A percentile compares a stretch with the other conserved stretches of the same genome.
phyloP scores from a whole-genome alignment of 2,888 invertebrate species.

The Athalia rosae region DNA sequence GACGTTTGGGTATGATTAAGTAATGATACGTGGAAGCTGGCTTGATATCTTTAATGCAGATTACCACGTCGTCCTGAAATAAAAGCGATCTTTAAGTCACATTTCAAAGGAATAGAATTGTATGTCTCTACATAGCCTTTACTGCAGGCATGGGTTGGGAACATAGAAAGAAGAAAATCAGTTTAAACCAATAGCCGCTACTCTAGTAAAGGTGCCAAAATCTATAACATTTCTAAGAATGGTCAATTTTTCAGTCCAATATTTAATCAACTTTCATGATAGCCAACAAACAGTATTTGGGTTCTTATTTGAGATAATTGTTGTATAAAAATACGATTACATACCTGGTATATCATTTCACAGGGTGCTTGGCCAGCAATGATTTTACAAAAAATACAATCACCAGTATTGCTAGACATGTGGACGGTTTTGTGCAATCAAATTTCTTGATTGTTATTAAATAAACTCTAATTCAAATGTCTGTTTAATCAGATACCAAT shows the following conservation, averaged over 20 bases:
- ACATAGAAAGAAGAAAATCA: no score
- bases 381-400: conserved; percentile 87
- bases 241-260: conserved; percentile 10
- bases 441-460: no score
- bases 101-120: background rate
- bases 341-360: conserved; percentile 79
- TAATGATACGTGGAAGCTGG: conserved; percentile 89
- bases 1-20: conserved; percentile 85
- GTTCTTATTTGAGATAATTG: no score
- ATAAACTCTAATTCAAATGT: no score
- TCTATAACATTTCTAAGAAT: no score
- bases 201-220: no score
- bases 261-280: conserved; percentile 23
- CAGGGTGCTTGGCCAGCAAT: conserved; percentile 78
- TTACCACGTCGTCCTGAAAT: conserved; percentile 80
- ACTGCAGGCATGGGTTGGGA: no score
- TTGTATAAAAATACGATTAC: background rate
- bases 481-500: no score
- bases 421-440: background rate
- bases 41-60: conserved; percentile 88
- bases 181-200: no score
- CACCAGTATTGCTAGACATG: conserved; percentile 56
- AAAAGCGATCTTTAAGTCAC: background rate
- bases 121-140: no score
- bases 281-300: conserved; percentile 16